phyloP scores from a whole-genome alignment of 2,113 vertebrate genomes.

The Chloebia gouldiae region DNA sequence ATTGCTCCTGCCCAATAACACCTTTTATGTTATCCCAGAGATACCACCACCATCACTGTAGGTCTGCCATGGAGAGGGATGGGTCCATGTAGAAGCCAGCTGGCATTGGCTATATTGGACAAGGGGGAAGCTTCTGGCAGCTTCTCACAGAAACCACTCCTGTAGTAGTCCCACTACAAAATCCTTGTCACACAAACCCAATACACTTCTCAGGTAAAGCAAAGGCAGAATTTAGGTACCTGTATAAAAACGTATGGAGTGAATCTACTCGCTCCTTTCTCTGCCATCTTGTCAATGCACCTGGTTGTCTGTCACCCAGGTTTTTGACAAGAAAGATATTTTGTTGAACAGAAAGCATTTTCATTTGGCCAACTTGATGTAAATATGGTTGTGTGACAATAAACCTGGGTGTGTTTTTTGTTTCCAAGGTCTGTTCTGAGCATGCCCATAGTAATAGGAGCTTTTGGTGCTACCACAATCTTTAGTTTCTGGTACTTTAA shows the following conservation, averaged over 20 bases:
- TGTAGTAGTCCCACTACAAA: rapidly evolving
- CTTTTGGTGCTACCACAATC: neutral
- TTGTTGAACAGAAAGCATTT: neutral
- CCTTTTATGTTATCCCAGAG: neutral
- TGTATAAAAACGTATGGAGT: neutral
- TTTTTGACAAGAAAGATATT: neutral
- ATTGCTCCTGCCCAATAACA: neutral
- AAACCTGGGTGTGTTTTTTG: neutral
- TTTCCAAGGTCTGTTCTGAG: neutral
- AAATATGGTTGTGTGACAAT: neutral
- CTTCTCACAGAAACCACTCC: neutral
- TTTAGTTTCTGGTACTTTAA: neutral
- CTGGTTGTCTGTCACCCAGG: neutral
- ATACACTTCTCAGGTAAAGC: neutral
- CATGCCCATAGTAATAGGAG: neutral
- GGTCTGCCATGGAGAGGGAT: neutral
- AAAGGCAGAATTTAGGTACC: neutral
- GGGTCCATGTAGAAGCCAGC: neutral
- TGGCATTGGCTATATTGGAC: neutral
- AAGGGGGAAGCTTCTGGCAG: neutral
- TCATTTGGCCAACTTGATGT: neutral
- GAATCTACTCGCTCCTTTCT: neutral
- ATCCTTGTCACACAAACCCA: neutral
- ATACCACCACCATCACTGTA: too few relatives aligned
- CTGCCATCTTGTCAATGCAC: neutral